Conservation (phyloP, 2,113 vertebrate genomes). For the Notarius lentiginosus region DNA sequence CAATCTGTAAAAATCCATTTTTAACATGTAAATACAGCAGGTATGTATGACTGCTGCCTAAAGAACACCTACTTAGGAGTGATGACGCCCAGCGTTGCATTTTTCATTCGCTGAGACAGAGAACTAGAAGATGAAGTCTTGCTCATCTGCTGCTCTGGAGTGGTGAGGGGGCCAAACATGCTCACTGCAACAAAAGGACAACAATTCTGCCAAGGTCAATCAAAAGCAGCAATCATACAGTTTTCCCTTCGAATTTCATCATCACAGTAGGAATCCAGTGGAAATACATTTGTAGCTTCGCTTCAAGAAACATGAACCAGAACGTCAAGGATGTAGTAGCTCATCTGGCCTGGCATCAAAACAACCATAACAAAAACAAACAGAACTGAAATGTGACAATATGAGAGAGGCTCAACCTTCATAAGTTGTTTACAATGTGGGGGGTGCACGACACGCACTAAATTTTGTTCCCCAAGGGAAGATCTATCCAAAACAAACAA, state of each 20-base stretch:
- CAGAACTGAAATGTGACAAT: too few relatives aligned
- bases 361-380: too few relatives aligned
- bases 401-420: too few relatives aligned
- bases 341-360: too few relatives aligned
- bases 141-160: conserved; percentile 88
- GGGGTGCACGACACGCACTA: too few relatives aligned
- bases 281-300: not conserved
- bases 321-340: too few relatives aligned
- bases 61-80: conserved; percentile 84
- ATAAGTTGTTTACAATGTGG: too few relatives aligned
- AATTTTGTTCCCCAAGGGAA: too few relatives aligned
- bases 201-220: not conserved
- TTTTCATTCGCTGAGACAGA: conserved; percentile 85
- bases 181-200: conserved; percentile 75
- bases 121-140: conserved; percentile 94
- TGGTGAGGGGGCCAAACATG: conserved; percentile 90
- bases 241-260: not conserved
- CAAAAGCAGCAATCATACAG: not conserved
- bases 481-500: too few relatives aligned
- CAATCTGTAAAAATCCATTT: not conserved
- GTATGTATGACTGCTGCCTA: not conserved
- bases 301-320: not conserved
- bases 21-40: not conserved
- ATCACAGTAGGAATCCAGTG: not conserved
- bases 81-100: conserved; percentile 75